These are phyloP conservation scores for Idris sp. DNA, from an alignment of 1,140 invertebrate genomes.

Conservation along the genomic window DNA sequence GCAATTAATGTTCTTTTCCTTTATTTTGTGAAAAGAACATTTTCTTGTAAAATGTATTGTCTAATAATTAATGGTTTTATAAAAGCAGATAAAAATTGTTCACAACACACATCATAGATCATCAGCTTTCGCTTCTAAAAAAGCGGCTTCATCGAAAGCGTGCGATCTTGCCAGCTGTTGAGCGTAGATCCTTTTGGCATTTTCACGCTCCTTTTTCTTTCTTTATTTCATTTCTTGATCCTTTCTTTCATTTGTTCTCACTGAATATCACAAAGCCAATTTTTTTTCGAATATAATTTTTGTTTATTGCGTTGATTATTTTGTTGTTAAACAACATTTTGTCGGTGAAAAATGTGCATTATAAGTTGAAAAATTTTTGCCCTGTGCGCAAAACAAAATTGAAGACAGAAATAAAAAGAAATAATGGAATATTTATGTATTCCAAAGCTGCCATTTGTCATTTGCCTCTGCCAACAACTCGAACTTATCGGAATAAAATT, in stretches of 20 bases:
- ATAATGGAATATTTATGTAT: conserved; percentile 5
- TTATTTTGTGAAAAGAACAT: no score
- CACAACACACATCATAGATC: conserved; percentile 45
- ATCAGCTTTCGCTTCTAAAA: conserved; percentile 28
- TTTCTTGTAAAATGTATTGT: no score
- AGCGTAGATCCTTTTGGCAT: conserved; percentile 20
- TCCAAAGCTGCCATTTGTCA: conserved; percentile 11
- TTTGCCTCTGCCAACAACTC: conserved; percentile 4
- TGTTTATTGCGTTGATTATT: no score
- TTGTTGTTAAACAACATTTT: no score
- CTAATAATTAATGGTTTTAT: no score
- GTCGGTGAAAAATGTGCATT: no score
- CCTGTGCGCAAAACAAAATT: no score
- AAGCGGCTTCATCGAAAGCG: conserved; percentile 45
- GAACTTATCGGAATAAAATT: conserved; percentile 37
- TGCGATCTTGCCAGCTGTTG: conserved; percentile 50
- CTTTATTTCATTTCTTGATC: conserved; percentile 25
- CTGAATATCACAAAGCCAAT: conserved; percentile 39
- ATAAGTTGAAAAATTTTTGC: no score
- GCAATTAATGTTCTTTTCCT: no score
- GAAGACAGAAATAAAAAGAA: conserved; percentile 11
- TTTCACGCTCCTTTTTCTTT: conserved; percentile 15
- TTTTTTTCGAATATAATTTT: no score
- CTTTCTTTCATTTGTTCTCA: conserved; percentile 6
- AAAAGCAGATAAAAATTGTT: no score